Base-by-base conservation (phyloP, 1,140 invertebrate genomes). In the Ladona fulva region DNA sequence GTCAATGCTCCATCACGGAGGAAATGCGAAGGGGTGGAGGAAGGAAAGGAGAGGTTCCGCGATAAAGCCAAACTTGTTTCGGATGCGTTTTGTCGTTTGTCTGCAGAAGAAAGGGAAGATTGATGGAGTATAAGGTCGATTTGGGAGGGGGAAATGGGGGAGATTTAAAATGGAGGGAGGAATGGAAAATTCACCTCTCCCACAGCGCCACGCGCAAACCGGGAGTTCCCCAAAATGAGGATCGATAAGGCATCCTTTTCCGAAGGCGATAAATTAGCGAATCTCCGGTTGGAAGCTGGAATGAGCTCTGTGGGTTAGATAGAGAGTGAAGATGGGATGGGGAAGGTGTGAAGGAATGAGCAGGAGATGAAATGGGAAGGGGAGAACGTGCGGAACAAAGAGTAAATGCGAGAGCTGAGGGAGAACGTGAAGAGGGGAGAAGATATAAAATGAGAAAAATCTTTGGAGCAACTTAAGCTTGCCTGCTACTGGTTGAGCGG, bases 191-290 rank as follows among this genome's bases (percentile, higher is more conserved):
- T 66, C 52, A 8, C 3, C 44, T 19, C 44, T 11, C 44, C 44
- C 44, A 52, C 44, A 11, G 10, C 44, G 10, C 44, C 19, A 10
- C 44, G 19, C 44, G 19, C 44, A n/a, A n/a, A n/a, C n/a, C n/a
- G n/a, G n/a, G n/a, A n/a, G n/a, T n/a, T n/a, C 19, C 44, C 52
- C 52, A 12, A 66, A 66, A 66, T 66, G 52, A 3, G 14, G 52
- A 19, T 66, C 52, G 52, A 66, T 66, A 16, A 22, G n/a, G n/a
- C 16, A 5, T 16, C 44, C 44, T 19, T 52, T 52, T 52, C 52
- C 52, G 52, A 66, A 66, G 52, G 12, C 52, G 52, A 66, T 66
- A 66, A 66, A 66, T 66, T 66, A 66, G 52, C 52, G 52, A 66
- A 66, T 66, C 3, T 6, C 3, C 52, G 52, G 52, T 52, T 11